Evolutionary conservation across 2,113 vertebrate genomes (phyloP), one percentile per base, ranked within the genome.

Genomic region (Turnix velox): DNA sequence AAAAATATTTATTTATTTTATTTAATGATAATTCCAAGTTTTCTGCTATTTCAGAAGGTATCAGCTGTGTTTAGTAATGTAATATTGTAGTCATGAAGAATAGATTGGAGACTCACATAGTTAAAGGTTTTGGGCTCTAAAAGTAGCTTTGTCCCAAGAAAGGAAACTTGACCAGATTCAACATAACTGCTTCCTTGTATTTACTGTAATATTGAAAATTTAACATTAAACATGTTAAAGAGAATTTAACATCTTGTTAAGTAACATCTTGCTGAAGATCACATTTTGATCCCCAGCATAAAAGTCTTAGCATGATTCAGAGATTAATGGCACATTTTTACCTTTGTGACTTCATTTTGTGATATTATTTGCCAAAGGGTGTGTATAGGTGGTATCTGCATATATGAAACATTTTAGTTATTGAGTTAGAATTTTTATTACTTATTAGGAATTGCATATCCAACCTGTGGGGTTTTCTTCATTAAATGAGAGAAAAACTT

Each of bases 1-100:
- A 94, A 62, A 93, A 84, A 63, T 87, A 90, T 91, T 79, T 94
- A 65, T 91, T 92, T 28, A 69, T 35, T 27, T 80, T 69, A 55
- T 90, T 83, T 87, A 87, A 87, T 55, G 10, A 40, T 67, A 67
- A 82, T 94, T 91, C 52, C 69, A 82, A 62, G 43, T 61, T 40
- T 78, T 65, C 18, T 88, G 62, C 39, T 76, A 11, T 66, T 95
- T 81, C 76, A 86, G 72, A 88, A 78, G 15, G 7, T 58, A 71
- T 49, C 43, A 40, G 18, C 61, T 83, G 22, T 89, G 58, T 87
- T 87, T 87, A 62, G 46, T 48, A 17, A 18, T 42, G 15, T 4
- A 20, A 58, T 80, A 54, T 76, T 77, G 46, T 42, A 71, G 35
- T 58, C 14, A 27, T 17, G 30, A 84, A 77, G 28, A 52, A 16